A percentile compares a stretch with the other conserved stretches of the same genome.
Evolutionary conservation across 2,888 invertebrate species (phyloP).

Genomic region (Lepidonotus clava): DNA sequence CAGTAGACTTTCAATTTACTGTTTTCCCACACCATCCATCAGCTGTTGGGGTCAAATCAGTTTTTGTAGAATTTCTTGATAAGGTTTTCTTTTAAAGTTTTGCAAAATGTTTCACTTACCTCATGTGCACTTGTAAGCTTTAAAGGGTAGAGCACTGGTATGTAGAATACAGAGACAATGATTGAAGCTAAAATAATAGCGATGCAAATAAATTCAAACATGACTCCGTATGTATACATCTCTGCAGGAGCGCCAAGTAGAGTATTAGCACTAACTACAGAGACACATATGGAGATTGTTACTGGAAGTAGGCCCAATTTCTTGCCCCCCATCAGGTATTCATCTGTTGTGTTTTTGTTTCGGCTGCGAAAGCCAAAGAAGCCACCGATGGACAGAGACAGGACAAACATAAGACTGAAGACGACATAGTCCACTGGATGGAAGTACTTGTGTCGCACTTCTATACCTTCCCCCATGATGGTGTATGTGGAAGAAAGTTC

Average conservation of each 20-base stretch:
- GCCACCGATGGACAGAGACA: conserved; percentile 16
- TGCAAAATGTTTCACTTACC: no score
- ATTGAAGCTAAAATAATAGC: conserved; percentile 9
- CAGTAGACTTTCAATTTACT: no score
- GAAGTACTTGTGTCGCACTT: not conserved
- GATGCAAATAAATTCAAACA: conserved; percentile 35
- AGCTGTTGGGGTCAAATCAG: no score
- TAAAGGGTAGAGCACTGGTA: conserved; percentile 28
- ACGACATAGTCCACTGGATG: conserved; percentile 39
- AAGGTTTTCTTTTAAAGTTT: no score
- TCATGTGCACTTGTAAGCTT: conserved; percentile 27
- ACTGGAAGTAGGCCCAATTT: conserved; percentile 41
- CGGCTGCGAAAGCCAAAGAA: conserved; percentile 13
- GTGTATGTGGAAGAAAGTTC: no score
- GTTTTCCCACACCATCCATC: not conserved
- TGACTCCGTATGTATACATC: conserved; percentile 39
- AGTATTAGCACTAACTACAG: conserved; percentile 26
- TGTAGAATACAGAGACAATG: not conserved
- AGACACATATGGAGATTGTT: conserved; percentile 34
- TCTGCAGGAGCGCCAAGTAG: conserved; percentile 40
- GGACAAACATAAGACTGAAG: conserved; percentile 29
- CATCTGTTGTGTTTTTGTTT: conserved; percentile 37
- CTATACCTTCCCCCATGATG: not conserved
- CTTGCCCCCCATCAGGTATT: conserved; percentile 49
- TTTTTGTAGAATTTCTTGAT: not conserved